Percentiles rank a stretch among this genome's conserved stretches.
Conservation (phyloP, 2,113 vertebrate genomes). For the Prunella fulvescens region DNA sequence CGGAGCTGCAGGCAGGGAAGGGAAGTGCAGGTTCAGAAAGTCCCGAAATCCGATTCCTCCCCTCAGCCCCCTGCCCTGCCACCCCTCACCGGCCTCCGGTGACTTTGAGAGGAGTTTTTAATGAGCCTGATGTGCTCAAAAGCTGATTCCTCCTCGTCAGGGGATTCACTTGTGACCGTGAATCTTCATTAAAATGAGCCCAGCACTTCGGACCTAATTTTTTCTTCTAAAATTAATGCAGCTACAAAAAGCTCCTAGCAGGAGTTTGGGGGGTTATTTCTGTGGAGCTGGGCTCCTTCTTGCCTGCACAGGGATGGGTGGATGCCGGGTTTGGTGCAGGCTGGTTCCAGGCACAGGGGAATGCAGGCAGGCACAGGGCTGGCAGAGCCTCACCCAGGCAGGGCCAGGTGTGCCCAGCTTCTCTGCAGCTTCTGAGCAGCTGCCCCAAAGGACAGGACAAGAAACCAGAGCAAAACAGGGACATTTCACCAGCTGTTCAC, state of each 20-base stretch:
- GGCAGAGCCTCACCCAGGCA: background rate
- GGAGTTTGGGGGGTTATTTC: background rate
- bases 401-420: background rate
- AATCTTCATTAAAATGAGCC: constrained; percentile 39
- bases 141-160: background rate
- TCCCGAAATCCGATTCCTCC: background rate
- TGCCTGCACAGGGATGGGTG: background rate
- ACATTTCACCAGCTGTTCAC: background rate
- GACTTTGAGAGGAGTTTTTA: constrained; percentile 44
- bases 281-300: background rate
- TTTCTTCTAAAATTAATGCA: constrained; percentile 50
- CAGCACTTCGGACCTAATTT: constrained; percentile 22
- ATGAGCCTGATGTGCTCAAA: constrained; percentile 26
- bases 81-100: background rate
- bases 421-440: background rate
- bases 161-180: background rate
- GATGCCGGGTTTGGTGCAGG: background rate
- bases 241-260: constrained; percentile 1
- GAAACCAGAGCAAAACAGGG: background rate
- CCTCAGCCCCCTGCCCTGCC: background rate
- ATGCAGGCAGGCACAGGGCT: background rate
- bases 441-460: background rate
- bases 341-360: background rate
- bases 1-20: background rate
- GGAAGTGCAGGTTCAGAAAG: background rate